phyloP scores from a whole-genome alignment of 2,888 invertebrate species.

The Anthrax anthrax region DNA sequence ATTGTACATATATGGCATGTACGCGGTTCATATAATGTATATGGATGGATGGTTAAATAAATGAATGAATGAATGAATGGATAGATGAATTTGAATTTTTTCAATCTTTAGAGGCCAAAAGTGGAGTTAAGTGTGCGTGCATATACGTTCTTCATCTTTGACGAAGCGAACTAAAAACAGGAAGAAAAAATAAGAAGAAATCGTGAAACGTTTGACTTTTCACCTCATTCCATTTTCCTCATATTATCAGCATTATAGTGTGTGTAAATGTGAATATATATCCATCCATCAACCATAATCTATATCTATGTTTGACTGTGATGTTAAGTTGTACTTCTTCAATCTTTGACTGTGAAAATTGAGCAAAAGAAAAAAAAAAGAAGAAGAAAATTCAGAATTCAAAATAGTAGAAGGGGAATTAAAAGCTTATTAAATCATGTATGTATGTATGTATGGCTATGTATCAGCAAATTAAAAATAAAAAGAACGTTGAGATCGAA shows the following conservation, averaged over 20 bases:
- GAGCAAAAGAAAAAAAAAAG: not conserved
- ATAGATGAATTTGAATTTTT: conserved; percentile 5
- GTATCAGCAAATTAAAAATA: conserved; percentile 11
- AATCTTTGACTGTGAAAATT: not conserved
- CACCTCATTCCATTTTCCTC: not conserved
- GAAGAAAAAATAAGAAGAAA: no score
- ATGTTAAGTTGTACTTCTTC: not conserved
- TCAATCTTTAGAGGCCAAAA: conserved; percentile 1
- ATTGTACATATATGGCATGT: not conserved
- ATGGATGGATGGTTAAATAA: not conserved
- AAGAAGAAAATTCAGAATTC: not conserved
- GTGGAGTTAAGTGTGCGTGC: conserved; percentile 12
- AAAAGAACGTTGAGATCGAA: no score
- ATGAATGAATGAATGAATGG: not conserved
- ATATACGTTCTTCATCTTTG: conserved; percentile 7
- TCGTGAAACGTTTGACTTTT: conserved; percentile 8
- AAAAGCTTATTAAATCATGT: conserved; percentile 11
- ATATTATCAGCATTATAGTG: no score
- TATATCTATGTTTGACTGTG: no score
- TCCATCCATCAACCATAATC: no score
- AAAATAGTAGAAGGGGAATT: conserved; percentile 1
- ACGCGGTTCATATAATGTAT: not conserved
- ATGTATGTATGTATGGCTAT: no score
- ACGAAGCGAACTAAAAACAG: not conserved
- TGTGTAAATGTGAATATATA: no score